A percentile compares a stretch with the other conserved stretches of the same genome.
These are phyloP conservation scores for Fragum sueziense DNA, from an alignment of 2,888 invertebrate genomes.

Conservation along the genomic window DNA sequence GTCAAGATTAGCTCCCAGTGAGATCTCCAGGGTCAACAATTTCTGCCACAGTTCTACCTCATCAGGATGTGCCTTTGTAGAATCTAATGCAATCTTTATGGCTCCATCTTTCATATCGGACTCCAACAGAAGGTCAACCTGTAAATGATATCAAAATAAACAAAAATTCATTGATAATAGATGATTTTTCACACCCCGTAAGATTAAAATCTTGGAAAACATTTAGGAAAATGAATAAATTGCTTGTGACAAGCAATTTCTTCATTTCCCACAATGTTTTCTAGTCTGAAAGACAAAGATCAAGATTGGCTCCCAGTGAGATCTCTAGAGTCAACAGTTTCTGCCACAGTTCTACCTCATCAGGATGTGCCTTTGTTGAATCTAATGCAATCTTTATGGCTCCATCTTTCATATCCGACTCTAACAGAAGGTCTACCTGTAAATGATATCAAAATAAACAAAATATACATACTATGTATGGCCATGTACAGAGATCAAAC, in stretches of 20 bases:
- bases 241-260: not conserved
- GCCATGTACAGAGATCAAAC: no score
- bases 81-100: constrained; percentile 36
- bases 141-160: not conserved
- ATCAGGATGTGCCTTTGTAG: constrained; percentile 41
- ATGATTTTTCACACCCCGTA: no score
- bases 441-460: not conserved
- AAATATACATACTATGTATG: no score
- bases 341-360: constrained; percentile 51
- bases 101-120: constrained; percentile 42
- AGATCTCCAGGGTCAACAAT: constrained; percentile 49
- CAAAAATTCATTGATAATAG: not conserved
- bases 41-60: constrained; percentile 54
- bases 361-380: constrained; percentile 47
- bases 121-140: constrained; percentile 52
- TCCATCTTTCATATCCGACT: constrained; percentile 36
- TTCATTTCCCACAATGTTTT: constrained; percentile 11
- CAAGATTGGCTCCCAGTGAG: constrained; percentile 26
- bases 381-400: constrained; percentile 43
- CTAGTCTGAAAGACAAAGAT: no score
- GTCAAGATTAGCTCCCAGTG: constrained; percentile 26
- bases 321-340: constrained; percentile 52
- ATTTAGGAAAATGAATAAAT: not conserved
- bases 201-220: no score
- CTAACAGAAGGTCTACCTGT: constrained; percentile 53